These are phyloP conservation scores for Acanthosoma haemorrhoidale DNA, from an alignment of 2,888 invertebrate genomes.

Conservation along the genomic window DNA sequence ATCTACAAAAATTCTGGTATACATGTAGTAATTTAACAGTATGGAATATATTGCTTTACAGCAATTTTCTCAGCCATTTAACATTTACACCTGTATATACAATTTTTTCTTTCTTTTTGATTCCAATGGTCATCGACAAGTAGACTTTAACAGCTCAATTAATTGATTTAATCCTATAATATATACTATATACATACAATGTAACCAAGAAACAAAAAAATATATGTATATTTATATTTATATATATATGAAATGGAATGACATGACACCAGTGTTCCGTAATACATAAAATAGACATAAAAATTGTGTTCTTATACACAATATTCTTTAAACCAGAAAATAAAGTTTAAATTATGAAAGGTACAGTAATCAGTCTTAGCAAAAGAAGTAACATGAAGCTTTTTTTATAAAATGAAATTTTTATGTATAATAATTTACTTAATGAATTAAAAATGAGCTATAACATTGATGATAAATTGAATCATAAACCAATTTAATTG, in stretches of 20 bases:
- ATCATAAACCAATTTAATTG: too few species aligned
- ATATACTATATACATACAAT: not conserved
- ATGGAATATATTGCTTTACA: not conserved
- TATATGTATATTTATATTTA: too few species aligned
- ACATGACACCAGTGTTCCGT: not conserved
- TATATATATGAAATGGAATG: slow-evolving; percentile 14
- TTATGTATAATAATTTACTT: too few species aligned
- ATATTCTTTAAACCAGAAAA: not conserved
- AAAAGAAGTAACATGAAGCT: too few species aligned
- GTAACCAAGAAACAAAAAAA: not conserved
- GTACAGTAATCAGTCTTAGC: slow-evolving; percentile 4
- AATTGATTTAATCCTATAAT: not conserved
- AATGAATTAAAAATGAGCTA: too few species aligned
- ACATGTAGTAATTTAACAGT: not conserved
- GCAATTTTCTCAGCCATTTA: not conserved
- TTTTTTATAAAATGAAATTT: too few species aligned
- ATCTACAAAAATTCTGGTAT: too few species aligned
- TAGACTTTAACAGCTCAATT: not conserved
- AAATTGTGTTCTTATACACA: not conserved
- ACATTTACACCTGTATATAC: too few species aligned
- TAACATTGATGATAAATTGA: too few species aligned
- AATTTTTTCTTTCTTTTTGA: too few species aligned
- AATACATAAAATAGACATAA: not conserved
- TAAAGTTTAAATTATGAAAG: not conserved
- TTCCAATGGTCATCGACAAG: not conserved